phyloP scores from a whole-genome alignment of 2,888 invertebrate species.

The Andrena marginata region DNA sequence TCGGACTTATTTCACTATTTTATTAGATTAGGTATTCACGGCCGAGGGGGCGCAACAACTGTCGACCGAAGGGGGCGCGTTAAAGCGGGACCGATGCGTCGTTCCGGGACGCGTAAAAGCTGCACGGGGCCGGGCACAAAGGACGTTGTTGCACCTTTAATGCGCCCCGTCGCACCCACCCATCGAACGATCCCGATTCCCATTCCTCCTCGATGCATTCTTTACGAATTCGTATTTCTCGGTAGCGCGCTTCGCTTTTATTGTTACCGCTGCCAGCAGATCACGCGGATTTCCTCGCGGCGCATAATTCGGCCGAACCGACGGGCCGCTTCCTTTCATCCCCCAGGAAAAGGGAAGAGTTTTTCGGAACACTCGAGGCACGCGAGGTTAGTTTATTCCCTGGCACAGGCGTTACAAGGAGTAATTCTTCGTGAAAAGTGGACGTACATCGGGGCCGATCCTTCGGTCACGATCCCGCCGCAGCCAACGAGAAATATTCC shows the following conservation, averaged over 20 bases:
- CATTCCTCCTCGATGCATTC: not conserved
- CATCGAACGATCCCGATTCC: slow-evolving; percentile 41
- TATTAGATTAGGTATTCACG: slow-evolving; percentile 73
- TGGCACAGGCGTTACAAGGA: not conserved
- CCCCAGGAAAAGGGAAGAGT: too few relatives aligned
- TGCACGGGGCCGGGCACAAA: not conserved
- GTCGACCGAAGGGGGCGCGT: slow-evolving; percentile 44
- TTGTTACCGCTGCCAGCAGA: too few relatives aligned
- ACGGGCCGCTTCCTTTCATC: too few relatives aligned
- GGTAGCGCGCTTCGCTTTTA: too few relatives aligned
- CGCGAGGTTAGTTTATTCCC: not conserved
- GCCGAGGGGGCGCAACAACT: slow-evolving; percentile 27
- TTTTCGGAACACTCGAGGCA: not conserved
- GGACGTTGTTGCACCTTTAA: slow-evolving; percentile 59
- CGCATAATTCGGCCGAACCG: too few relatives aligned
- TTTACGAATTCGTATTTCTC: not conserved
- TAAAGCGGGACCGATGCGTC: slow-evolving; percentile 38
- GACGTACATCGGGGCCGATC: not conserved
- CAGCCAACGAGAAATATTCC: slow-evolving; percentile 5
- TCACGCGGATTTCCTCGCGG: too few relatives aligned
- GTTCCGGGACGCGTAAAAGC: slow-evolving; percentile 22
- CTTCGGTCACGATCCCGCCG: not conserved
- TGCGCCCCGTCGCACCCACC: slow-evolving; percentile 30
- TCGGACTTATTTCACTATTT: slow-evolving; percentile 74
- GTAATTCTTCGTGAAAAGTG: slow-evolving; percentile 1